These are phyloP conservation scores for Caenorhabditis macrosperma DNA, from an alignment of 2,888 invertebrate genomes.

Conservation along the genomic window DNA sequence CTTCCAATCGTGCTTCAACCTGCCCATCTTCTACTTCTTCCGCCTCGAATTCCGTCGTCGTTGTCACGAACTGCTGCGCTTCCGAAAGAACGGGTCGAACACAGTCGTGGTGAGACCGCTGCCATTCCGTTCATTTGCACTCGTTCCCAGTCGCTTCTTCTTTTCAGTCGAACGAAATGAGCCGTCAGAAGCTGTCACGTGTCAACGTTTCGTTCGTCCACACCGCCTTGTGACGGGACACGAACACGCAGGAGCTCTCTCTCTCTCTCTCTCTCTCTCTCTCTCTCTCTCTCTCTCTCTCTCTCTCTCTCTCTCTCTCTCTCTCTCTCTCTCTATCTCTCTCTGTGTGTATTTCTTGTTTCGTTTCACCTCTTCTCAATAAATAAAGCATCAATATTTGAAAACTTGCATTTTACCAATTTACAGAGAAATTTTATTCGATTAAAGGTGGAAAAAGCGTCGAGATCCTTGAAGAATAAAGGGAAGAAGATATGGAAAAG, in stretches of 20 bases:
- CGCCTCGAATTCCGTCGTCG: slow-evolving; percentile 65
- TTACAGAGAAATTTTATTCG: neutral
- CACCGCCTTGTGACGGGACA: slow-evolving; percentile 7
- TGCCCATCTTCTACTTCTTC: slow-evolving; percentile 68
- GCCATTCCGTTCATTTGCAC: slow-evolving; percentile 9
- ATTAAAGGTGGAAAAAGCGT: neutral
- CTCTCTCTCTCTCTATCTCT: no score
- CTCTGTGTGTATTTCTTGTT: no score
- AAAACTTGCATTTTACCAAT: neutral
- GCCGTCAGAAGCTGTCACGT: slow-evolving; percentile 50
- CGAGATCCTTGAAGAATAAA: slow-evolving; percentile 5
- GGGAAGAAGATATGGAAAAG: slow-evolving; percentile 13
- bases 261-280: neutral
- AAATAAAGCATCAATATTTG: no score
- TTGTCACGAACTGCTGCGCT: slow-evolving; percentile 48
- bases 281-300: no score
- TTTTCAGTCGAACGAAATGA: slow-evolving; percentile 57
- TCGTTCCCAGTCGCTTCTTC: slow-evolving; percentile 25
- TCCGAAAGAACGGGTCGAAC: slow-evolving; percentile 37
- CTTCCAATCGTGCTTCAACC: slow-evolving; percentile 64
- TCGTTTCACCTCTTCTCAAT: no score
- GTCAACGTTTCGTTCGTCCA: slow-evolving; percentile 44
- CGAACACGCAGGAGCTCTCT: neutral
- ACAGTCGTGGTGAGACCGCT: slow-evolving; percentile 32
- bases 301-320: no score